Conservation (phyloP, 2,113 vertebrate genomes). For the Scalopus aquaticus region DNA sequence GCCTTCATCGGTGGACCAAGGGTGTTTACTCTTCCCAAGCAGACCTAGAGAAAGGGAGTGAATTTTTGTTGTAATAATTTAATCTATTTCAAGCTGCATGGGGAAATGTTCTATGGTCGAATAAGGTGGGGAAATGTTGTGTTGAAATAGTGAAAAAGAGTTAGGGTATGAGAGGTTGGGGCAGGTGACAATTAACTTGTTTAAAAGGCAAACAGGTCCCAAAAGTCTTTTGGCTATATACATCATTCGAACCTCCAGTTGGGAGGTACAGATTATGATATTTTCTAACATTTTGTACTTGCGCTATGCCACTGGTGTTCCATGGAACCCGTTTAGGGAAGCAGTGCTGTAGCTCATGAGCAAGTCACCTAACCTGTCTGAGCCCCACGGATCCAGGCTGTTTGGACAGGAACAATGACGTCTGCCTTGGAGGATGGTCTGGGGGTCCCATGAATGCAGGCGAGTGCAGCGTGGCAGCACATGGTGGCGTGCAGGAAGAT, state of each 20-base stretch:
- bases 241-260: background rate
- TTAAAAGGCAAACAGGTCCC: background rate
- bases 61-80: background rate
- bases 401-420: background rate
- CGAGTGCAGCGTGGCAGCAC: background rate
- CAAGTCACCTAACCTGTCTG: background rate
- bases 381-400: background rate
- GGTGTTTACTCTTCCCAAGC: background rate
- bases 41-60: background rate
- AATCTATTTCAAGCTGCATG: background rate
- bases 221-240: background rate
- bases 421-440: background rate
- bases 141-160: background rate
- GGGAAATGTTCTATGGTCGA: background rate
- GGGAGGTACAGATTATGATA: background rate
- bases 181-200: background rate
- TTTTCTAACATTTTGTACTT: background rate
- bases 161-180: background rate
- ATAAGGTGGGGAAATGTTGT: background rate
- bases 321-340: background rate
- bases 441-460: background rate
- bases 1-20: background rate
- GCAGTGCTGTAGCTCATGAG: background rate
- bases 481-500: background rate
- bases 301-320: background rate